These are phyloP conservation scores for Drosophila mauritiana DNA, from an alignment of 1,140 invertebrate species.

Conservation along the genomic window DNA sequence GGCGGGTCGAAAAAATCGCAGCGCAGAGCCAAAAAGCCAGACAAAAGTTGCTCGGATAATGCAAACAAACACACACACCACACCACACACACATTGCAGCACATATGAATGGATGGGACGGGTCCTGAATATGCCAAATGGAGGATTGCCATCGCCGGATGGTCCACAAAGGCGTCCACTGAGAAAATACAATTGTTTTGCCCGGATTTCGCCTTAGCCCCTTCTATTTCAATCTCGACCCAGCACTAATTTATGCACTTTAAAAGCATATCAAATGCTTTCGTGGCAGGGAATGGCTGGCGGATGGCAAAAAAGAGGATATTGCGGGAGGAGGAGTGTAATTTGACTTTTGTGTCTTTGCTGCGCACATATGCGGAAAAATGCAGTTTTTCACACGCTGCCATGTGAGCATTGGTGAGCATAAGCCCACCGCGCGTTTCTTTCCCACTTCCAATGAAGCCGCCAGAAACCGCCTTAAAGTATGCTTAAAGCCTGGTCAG, in stretches of 20 bases:
- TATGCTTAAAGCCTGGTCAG: neutral
- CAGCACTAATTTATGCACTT: slow-evolving; percentile 71
- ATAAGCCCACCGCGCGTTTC: slow-evolving; percentile 7
- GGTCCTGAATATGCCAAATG: slow-evolving; percentile 34
- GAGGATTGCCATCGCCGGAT: slow-evolving; percentile 18
- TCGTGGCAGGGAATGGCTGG: slow-evolving; percentile 1
- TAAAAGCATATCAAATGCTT: slow-evolving; percentile 66
- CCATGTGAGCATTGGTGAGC: slow-evolving; percentile 36
- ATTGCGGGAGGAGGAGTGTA: slow-evolving; percentile 35
- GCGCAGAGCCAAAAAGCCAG: slow-evolving; percentile 67
- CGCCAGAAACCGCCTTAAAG: slow-evolving; percentile 1
- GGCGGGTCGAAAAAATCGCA: slow-evolving; percentile 43
- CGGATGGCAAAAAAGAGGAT: slow-evolving; percentile 1
- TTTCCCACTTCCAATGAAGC: neutral
- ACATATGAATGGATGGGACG: slow-evolving; percentile 12
- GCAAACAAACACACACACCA: slow-evolving; percentile 51
- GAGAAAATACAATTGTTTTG: slow-evolving; percentile 71
- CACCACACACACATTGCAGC: slow-evolving; percentile 8
- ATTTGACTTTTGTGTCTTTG: slow-evolving; percentile 52
- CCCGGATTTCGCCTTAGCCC: slow-evolving; percentile 14
- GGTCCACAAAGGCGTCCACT: slow-evolving; percentile 50
- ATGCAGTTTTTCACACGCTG: slow-evolving; percentile 74
- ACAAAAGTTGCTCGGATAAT: slow-evolving; percentile 61
- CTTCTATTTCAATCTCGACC: slow-evolving; percentile 35
- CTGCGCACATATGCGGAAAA: slow-evolving; percentile 69